Evolutionary conservation across 2,113 vertebrate genomes (phyloP).

Genomic region (Pygathrix nemaeus): DNA sequence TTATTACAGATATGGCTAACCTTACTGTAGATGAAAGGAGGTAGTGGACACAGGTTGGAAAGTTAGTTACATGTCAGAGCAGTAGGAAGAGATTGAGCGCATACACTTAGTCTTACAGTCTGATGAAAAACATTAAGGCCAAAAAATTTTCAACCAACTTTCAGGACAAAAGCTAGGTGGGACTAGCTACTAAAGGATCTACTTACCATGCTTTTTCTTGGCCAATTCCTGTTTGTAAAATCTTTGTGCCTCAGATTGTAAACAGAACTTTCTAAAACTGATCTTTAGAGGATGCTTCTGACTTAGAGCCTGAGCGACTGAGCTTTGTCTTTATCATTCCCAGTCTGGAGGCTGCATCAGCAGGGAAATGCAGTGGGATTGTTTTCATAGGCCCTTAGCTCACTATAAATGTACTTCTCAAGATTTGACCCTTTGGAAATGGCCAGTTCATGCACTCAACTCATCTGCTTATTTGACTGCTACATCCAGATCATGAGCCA

Average conservation of each 20-base stretch:
- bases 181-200: neutral
- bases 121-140: neutral
- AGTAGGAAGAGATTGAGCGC: neutral
- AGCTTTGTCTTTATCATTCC: constrained; percentile 15
- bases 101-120: neutral
- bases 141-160: constrained; percentile 37
- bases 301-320: neutral
- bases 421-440: constrained; percentile 11
- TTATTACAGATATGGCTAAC: neutral
- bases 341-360: neutral
- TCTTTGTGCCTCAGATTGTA: neutral
- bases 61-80: neutral
- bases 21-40: neutral
- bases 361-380: neutral
- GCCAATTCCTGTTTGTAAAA: neutral
- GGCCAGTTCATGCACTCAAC: neutral
- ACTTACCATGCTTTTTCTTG: constrained; percentile 33
- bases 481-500: constrained; percentile 54
- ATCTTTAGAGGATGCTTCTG: constrained; percentile 23
- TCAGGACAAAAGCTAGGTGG: neutral
- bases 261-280: constrained; percentile 28
- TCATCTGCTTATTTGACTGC: constrained; percentile 45
- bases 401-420: neutral
- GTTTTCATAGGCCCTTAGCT: constrained; percentile 45
- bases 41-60: neutral